phyloP scores from a whole-genome alignment of 2,113 vertebrate genomes.

The Anarhynchus alexandrinus region DNA sequence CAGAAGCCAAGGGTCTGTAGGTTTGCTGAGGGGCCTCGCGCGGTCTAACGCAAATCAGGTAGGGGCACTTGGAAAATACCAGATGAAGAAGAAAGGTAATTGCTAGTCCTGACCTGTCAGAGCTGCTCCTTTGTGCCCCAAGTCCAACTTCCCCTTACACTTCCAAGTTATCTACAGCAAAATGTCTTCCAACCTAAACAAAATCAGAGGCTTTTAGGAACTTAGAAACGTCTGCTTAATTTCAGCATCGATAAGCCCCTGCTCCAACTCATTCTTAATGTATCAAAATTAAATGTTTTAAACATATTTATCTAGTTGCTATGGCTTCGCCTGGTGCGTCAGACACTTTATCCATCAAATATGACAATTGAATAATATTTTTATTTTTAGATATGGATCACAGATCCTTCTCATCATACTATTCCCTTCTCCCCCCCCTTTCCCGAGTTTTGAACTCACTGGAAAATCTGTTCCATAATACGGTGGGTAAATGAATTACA shows the following conservation, averaged over 20 bases:
- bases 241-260: constrained; percentile 16
- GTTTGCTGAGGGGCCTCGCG: not conserved
- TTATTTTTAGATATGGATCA: constrained; percentile 71
- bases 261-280: constrained; percentile 39
- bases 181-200: constrained; percentile 58
- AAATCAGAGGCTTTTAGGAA: constrained; percentile 56
- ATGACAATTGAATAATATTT: constrained; percentile 66
- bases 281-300: constrained; percentile 45
- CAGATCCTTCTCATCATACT: constrained; percentile 35
- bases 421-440: not conserved
- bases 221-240: constrained; percentile 38
- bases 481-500: constrained; percentile 41
- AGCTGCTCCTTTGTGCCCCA: not conserved
- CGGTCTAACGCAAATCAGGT: not conserved
- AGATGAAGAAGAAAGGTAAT: constrained; percentile 30
- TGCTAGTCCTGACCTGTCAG: constrained; percentile 7
- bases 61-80: constrained; percentile 1
- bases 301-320: constrained; percentile 62
- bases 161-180: constrained; percentile 36
- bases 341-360: constrained; percentile 63
- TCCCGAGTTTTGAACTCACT: constrained; percentile 31
- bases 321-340: constrained; percentile 40
- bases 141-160: constrained; percentile 22
- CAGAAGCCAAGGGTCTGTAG: not conserved
- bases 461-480: constrained; percentile 50